A percentile compares a stretch with the other conserved stretches of the same genome.
Conservation (phyloP, 1,140 invertebrate genomes). For the Probaryconus sp. region DNA sequence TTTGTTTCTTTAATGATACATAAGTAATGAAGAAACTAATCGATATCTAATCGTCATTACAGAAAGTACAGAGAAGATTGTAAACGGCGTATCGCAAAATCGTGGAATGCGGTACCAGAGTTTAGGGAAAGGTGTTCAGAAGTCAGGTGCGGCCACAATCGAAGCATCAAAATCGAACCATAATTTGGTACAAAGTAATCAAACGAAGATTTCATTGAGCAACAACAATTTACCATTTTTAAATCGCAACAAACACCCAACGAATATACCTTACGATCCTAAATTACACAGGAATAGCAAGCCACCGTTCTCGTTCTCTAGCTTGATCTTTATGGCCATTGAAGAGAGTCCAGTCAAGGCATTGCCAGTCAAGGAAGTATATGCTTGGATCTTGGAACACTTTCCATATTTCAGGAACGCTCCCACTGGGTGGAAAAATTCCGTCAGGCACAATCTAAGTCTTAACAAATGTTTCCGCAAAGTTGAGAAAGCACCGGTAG, state of each 20-base stretch:
- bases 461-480: constrained; percentile 98
- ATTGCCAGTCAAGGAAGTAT: constrained; percentile 96
- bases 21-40: too few relatives aligned
- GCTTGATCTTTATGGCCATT: constrained; percentile 98
- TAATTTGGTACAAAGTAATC: constrained; percentile 70
- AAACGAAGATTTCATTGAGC: constrained; percentile 75
- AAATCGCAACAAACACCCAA: constrained; percentile 83
- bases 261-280: constrained; percentile 86
- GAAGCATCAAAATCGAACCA: constrained; percentile 66
- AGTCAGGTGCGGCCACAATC: constrained; percentile 64
- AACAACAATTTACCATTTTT: constrained; percentile 76
- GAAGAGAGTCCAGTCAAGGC: constrained; percentile 93
- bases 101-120: constrained; percentile 59
- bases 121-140: constrained; percentile 62
- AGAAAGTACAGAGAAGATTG: constrained; percentile 69
- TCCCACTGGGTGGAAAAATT: constrained; percentile 98
- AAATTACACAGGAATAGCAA: constrained; percentile 91
- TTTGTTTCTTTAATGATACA: too few relatives aligned
- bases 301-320: constrained; percentile 96
- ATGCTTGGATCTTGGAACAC: constrained; percentile 97
- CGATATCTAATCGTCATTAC: constrained; percentile 15
- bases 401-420: constrained; percentile 98
- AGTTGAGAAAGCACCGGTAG: constrained; percentile 89
- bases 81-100: constrained; percentile 15
- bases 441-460: constrained; percentile 96